A percentile compares a stretch with the other conserved stretches of the same genome.
phyloP scores from a whole-genome alignment of 2,113 vertebrate genomes.

The Gymnocephalus cernua region DNA sequence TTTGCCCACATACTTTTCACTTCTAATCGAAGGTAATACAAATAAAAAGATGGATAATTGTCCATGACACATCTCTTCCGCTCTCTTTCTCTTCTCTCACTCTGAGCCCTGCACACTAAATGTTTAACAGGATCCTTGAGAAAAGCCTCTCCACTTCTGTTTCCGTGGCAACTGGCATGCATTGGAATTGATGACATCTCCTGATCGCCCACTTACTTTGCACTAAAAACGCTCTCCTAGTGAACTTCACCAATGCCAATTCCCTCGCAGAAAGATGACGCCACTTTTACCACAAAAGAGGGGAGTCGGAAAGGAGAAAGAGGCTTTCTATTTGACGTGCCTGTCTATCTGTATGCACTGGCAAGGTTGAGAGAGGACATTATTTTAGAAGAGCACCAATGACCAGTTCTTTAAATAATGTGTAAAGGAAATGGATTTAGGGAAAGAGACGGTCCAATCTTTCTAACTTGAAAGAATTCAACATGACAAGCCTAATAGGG shows the following conservation, averaged over 20 bases:
- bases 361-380: not conserved
- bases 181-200: slow-evolving; percentile 81
- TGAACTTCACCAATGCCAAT: slow-evolving; percentile 60
- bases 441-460: not conserved
- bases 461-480: slow-evolving; percentile 16
- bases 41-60: slow-evolving; percentile 32
- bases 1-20: not conserved
- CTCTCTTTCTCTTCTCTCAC: slow-evolving; percentile 38
- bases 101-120: slow-evolving; percentile 59
- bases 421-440: not conserved
- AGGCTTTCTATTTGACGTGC: slow-evolving; percentile 14
- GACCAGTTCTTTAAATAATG: slow-evolving; percentile 27
- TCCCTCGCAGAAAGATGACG: slow-evolving; percentile 39
- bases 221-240: slow-evolving; percentile 65
- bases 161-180: slow-evolving; percentile 83
- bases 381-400: slow-evolving; percentile 12
- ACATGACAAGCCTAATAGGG: slow-evolving; percentile 21
- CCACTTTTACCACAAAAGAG: slow-evolving; percentile 1
- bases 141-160: slow-evolving; percentile 80
- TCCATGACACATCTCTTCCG: slow-evolving; percentile 26
- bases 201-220: slow-evolving; percentile 78
- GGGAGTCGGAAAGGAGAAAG: not conserved
- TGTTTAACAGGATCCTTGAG: slow-evolving; percentile 80
- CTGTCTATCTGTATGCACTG: not conserved
- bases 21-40: not conserved